A percentile compares a stretch with the other conserved stretches of the same genome.
Conservation (phyloP, 1,140 invertebrate species). For the Drosophila nannoptera region DNA sequence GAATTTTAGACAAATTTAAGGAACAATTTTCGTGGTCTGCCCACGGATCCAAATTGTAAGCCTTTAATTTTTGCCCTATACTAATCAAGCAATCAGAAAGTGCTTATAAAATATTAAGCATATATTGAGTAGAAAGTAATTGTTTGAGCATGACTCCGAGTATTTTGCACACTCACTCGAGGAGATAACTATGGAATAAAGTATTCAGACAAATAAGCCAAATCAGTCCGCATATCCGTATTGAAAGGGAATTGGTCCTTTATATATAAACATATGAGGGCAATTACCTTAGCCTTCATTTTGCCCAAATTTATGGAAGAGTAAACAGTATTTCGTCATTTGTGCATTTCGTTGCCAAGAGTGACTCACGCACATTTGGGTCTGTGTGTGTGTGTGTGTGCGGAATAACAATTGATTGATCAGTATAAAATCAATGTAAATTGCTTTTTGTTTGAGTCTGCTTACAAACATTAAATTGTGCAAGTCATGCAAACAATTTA, state of each 20-base stretch:
- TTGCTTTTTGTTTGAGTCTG: conserved; percentile 1
- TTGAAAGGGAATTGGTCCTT: not conserved
- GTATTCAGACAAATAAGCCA: too few relatives aligned
- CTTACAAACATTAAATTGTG: not conserved
- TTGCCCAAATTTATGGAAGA: conserved; percentile 5
- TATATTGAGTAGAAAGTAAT: too few relatives aligned
- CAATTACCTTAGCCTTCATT: conserved; percentile 10
- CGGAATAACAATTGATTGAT: conserved; percentile 8
- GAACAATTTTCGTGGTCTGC: too few relatives aligned
- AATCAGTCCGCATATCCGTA: not conserved
- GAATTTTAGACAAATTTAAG: too few relatives aligned
- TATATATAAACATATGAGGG: not conserved
- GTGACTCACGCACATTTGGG: not conserved
- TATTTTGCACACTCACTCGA: too few relatives aligned
- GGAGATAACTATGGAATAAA: too few relatives aligned
- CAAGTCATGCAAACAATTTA: conserved; percentile 21
- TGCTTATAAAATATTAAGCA: too few relatives aligned
- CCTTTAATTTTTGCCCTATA: too few relatives aligned
- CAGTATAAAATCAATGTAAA: conserved; percentile 3
- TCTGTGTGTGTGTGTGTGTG: conserved; percentile 3
- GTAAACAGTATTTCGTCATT: conserved; percentile 6
- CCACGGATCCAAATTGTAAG: too few relatives aligned
- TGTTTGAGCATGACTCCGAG: too few relatives aligned
- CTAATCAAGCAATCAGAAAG: too few relatives aligned
- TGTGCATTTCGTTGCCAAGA: not conserved